Evolutionary conservation across 2,888 invertebrate genomes (phyloP).

Genomic region (Drosophila antonietae): DNA sequence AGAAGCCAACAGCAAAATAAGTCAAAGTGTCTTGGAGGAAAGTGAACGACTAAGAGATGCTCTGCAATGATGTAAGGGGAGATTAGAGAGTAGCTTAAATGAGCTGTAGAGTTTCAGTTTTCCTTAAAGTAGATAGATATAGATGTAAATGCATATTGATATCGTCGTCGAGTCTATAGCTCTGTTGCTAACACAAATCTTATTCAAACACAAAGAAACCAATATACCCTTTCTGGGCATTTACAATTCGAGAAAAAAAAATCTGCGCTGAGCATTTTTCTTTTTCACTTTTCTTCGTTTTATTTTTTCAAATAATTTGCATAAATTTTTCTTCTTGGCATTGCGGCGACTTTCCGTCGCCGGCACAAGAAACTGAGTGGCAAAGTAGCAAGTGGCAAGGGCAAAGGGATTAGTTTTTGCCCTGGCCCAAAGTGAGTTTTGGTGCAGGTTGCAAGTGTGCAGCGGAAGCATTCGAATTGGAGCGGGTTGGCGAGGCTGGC

Average conservation of each 20-base stretch:
- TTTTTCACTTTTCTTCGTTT: conserved; percentile 16
- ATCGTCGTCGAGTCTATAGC: too few relatives aligned
- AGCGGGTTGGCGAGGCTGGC: accelerated
- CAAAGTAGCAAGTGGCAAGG: not conserved
- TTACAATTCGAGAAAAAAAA: conserved; percentile 11
- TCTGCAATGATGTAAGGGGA: not conserved
- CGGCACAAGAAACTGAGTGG: conserved; percentile 9
- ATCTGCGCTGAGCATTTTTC: conserved; percentile 42
- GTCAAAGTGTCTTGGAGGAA: not conserved
- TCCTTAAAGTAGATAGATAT: too few relatives aligned
- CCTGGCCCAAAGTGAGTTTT: not conserved
- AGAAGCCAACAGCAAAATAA: conserved; percentile 34
- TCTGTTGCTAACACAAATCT: not conserved
- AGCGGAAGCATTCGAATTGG: conserved; percentile 18
- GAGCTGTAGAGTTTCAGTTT: too few relatives aligned
- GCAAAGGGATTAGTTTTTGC: conserved; percentile 29
- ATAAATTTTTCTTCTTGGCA: conserved; percentile 60
- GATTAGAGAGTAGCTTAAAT: too few relatives aligned
- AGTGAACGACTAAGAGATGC: not conserved
- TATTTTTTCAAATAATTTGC: conserved; percentile 58
- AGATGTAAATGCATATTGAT: too few relatives aligned
- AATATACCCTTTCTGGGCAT: not conserved
- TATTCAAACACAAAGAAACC: not conserved
- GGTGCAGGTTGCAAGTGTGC: conserved; percentile 39
- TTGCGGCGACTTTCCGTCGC: conserved; percentile 52